Percentiles rank a stretch among this genome's conserved stretches.
Conservation (phyloP, 2,888 invertebrate species). For the Phrixothrix hirtus region DNA sequence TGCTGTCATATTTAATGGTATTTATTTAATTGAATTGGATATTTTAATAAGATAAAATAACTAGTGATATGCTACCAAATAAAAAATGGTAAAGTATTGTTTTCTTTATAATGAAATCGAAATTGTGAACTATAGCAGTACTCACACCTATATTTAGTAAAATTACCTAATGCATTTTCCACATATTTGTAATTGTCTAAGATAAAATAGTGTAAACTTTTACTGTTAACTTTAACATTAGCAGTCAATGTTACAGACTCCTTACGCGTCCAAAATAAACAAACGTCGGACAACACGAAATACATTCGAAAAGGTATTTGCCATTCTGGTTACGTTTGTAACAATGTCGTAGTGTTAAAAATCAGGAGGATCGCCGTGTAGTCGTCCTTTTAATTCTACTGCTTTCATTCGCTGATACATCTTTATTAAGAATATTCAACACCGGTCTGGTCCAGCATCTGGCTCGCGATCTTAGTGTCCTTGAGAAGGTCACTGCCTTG, state of each 20-base stretch:
- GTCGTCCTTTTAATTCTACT: slow-evolving; percentile 31
- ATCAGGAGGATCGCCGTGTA: slow-evolving; percentile 31
- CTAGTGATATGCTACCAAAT: no score
- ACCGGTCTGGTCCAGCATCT: slow-evolving; percentile 36
- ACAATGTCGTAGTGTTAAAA: slow-evolving; percentile 28
- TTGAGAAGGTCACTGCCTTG: slow-evolving; percentile 55
- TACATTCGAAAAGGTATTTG: slow-evolving; percentile 21
- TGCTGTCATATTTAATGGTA: no score
- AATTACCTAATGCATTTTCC: no score
- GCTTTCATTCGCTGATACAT: slow-evolving; percentile 26
- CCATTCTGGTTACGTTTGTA: slow-evolving; percentile 24
- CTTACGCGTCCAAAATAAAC: not conserved
- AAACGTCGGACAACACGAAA: not conserved
- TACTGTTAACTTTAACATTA: not conserved
- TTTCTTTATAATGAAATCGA: not conserved
- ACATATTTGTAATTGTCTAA: no score
- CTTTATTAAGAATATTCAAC: slow-evolving; percentile 25
- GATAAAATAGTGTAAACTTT: not conserved
- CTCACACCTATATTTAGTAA: not conserved
- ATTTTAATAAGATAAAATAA: no score
- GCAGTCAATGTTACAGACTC: slow-evolving; percentile 1
- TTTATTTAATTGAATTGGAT: no score
- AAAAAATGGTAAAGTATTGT: no score
- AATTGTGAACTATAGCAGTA: no score
- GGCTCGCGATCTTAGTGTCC: slow-evolving; percentile 45